Percentiles rank a stretch among this genome's conserved stretches.
phyloP scores from a whole-genome alignment of 1,140 invertebrate species.

The Zeugodacus cucurbitae region DNA sequence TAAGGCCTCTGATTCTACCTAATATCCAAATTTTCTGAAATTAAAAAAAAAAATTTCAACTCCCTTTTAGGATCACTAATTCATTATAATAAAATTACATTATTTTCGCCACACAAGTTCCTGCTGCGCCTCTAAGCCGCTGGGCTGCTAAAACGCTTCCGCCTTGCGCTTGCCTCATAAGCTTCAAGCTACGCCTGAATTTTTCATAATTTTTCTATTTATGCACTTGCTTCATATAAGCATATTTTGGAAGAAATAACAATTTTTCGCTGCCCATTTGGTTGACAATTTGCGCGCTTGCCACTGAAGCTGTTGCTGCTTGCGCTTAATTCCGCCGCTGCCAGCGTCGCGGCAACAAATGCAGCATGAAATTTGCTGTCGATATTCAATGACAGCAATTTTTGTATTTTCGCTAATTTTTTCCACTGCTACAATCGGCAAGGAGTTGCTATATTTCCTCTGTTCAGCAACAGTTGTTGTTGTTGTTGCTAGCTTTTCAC shows the following conservation, averaged over 20 bases:
- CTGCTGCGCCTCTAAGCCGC: not conserved
- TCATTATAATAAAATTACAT: too few species aligned
- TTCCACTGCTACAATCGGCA: not conserved
- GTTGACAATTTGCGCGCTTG: conserved; percentile 5
- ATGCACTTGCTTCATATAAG: not conserved
- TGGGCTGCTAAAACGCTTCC: not conserved
- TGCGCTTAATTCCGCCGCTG: not conserved
- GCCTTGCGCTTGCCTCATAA: not conserved
- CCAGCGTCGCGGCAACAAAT: not conserved
- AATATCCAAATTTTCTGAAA: too few species aligned
- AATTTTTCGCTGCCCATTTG: not conserved
- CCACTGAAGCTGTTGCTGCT: not conserved
- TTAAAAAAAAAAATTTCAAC: too few species aligned
- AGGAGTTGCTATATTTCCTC: not conserved
- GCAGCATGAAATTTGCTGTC: conserved; percentile 6
- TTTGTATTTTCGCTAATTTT: not conserved
- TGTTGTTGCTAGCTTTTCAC: conserved; percentile 11
- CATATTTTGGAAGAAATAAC: not conserved
- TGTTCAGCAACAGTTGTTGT: not conserved
- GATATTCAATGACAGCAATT: conserved; percentile 10
- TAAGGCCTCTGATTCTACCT: too few species aligned
- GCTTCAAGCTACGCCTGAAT: not conserved
- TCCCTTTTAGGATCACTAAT: too few species aligned
- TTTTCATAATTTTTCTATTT: not conserved
- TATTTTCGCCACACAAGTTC: not conserved